Evolutionary conservation across 1,140 invertebrate species (phyloP).

Genomic region (Drosophila busckii): DNA sequence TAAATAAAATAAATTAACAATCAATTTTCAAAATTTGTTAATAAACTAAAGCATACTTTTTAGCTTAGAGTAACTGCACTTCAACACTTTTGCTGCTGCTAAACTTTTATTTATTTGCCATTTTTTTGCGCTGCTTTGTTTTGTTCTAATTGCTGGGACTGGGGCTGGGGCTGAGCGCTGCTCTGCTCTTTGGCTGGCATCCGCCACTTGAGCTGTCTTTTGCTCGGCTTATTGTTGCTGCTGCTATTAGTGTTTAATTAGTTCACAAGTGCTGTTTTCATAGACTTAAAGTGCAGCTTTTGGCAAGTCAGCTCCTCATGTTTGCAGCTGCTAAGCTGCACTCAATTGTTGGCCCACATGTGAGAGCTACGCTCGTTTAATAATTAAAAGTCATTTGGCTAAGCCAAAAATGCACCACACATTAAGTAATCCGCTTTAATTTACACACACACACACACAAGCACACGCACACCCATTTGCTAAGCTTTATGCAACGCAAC

Average conservation of each 20-base stretch:
- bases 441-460: neutral
- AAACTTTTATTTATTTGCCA: too few species aligned
- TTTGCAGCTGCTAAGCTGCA: neutral
- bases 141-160: conserved; percentile 39
- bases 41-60: too few species aligned
- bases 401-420: conserved; percentile 35
- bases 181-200: conserved; percentile 4
- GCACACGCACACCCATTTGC: neutral
- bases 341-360: conserved; percentile 3
- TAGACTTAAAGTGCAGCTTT: conserved; percentile 56
- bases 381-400: conserved; percentile 63
- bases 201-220: conserved; percentile 33
- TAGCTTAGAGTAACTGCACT: too few species aligned
- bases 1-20: too few species aligned
- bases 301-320: conserved; percentile 9
- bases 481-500: too few species aligned
- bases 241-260: conserved; percentile 79
- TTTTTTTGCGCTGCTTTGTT: conserved; percentile 25
- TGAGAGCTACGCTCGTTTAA: conserved; percentile 19
- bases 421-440: conserved; percentile 62
- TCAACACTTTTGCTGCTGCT: too few species aligned
- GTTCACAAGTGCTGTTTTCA: conserved; percentile 78
- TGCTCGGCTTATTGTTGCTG: conserved; percentile 44
- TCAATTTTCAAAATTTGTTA: too few species aligned
- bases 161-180: neutral